Evolutionary conservation across 2,113 vertebrate species (phyloP), one percentile per base, ranked within the genome.

Genomic region (Shinisaurus crocodilurus): DNA sequence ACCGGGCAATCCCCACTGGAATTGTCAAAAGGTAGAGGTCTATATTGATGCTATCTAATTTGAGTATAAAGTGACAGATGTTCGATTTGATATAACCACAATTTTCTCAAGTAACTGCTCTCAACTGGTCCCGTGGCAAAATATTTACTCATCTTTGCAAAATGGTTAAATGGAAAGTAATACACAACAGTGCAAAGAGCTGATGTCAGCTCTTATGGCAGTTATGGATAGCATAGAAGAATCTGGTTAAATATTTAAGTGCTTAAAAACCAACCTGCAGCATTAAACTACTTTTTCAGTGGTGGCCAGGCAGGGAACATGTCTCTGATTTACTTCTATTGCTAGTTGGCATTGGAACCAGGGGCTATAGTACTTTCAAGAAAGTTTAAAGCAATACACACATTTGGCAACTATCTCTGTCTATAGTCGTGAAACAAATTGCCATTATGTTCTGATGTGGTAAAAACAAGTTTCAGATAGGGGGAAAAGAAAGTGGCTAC

Each of bases 351-450:
- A 25, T 0, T 72, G 54, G 1, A 92, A 82, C 60, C 90, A 93
- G 88, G 70, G 88, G 76, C n/a, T 50, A 45, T 75, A 80, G 89
- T 60, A 79, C 4, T 72, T 90, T 81, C 65, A 0, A 25, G 45
- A 90, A 63, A 90, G 63, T 54, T 77, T 40, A 85, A 86, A 90
- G 4, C 86, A 92, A 93, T 91, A 91, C 94, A 91, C 74, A 90
- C 89, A 89, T 13, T 90, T 69, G 84, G 67, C 34, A n/a, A 5
- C 29, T 50, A 60, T 20, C 18, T 63, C 34, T 29, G 27, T 37
- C 85, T 63, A 76, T 76, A 87, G 72, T 91, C 91, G 88, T 54
- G 20, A 40, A 80, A 84, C 91, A 88, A 0, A 0, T 20, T 69
- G 82, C 83, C 72, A 43, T 6, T 0, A 94, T 87, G n/a, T 82